A percentile compares a stretch with the other conserved stretches of the same genome.
Conservation (phyloP, 53 echinoderm and acorn worm species). For the Echinarachnius parma region DNA sequence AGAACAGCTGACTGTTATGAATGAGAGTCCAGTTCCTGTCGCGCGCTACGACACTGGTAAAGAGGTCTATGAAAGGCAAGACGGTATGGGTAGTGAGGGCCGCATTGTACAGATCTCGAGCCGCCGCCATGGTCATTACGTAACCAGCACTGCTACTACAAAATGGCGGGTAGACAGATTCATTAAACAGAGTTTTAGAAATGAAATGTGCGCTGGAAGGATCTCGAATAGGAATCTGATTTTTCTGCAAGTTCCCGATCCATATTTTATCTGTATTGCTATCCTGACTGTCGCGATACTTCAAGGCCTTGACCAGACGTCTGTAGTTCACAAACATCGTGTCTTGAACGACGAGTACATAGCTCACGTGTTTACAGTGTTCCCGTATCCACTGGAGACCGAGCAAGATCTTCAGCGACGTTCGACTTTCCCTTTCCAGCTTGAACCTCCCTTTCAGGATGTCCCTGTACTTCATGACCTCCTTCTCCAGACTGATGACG, state of each 20-base stretch:
- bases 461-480: constrained; percentile 11
- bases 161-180: constrained; percentile 13
- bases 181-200: constrained; percentile 1
- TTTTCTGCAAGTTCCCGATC: constrained; percentile 17
- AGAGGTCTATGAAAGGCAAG: constrained; percentile 3
- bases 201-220: not conserved
- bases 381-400: constrained; percentile 20
- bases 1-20: not conserved
- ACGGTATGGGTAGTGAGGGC: not conserved
- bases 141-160: constrained; percentile 8
- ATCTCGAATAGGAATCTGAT: not conserved
- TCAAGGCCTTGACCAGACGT: constrained; percentile 7
- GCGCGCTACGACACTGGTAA: constrained; percentile 1
- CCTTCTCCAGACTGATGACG: not conserved
- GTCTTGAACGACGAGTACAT: constrained; percentile 16
- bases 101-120: constrained; percentile 10
- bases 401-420: constrained; percentile 2
- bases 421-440: not conserved
- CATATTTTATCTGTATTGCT: not conserved
- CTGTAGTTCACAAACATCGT: constrained; percentile 36
- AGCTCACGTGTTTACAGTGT: constrained; percentile 2
- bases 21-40: constrained; percentile 27
- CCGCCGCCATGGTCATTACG: constrained; percentile 14
- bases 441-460: constrained; percentile 23
- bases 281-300: not conserved